Conservation (phyloP, 2,888 invertebrate species). For the Acleris laterana region DNA sequence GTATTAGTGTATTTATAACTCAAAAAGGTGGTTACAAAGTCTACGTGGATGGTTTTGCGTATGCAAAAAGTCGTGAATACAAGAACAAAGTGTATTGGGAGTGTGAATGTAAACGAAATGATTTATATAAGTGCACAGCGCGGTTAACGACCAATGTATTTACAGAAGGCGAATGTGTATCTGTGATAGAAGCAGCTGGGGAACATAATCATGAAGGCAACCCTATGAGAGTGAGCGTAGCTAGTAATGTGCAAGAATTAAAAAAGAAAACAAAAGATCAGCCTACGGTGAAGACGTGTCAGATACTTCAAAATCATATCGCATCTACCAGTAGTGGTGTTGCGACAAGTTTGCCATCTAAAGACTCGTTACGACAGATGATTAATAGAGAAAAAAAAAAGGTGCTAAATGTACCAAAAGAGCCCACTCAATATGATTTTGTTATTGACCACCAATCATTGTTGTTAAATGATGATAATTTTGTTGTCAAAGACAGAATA, state of each 20-base stretch:
- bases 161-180: background rate
- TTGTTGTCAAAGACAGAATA: no score
- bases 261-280: slow-evolving; percentile 17
- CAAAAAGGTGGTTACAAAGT: slow-evolving; percentile 4
- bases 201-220: slow-evolving; percentile 12
- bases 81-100: slow-evolving; percentile 12
- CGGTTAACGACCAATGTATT: background rate
- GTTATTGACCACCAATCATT: no score
- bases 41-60: slow-evolving; percentile 4
- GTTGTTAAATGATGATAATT: no score
- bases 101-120: slow-evolving; percentile 2
- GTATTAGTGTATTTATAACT: slow-evolving; percentile 3
- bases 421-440: no score
- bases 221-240: background rate
- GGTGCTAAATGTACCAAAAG: no score
- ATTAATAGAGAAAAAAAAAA: slow-evolving; percentile 14
- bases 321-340: slow-evolving; percentile 24
- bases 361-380: slow-evolving; percentile 21
- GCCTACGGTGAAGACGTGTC: slow-evolving; percentile 28
- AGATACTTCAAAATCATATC: slow-evolving; percentile 34
- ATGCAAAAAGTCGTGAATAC: background rate
- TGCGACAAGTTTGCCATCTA: slow-evolving; percentile 24
- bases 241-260: background rate
- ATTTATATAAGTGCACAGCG: slow-evolving; percentile 3
- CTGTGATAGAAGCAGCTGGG: background rate